Evolutionary conservation across 1,140 invertebrate species (phyloP), one percentile per base, ranked within the genome.

Genomic region (Euura saliciscinereae): DNA sequence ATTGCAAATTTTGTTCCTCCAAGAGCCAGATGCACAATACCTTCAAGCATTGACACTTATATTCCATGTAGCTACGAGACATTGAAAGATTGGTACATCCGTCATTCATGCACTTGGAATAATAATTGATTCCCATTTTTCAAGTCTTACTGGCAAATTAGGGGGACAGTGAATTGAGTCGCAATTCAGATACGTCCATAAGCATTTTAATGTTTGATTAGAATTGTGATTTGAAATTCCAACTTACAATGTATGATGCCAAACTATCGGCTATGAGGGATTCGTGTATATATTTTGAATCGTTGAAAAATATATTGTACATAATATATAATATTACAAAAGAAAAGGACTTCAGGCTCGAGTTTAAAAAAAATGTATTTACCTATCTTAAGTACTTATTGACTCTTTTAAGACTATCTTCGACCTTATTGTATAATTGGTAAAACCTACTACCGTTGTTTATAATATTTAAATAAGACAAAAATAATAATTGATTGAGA

Each of bases 11-110:
- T 28, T 28, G 28, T 28, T 28, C 28, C 28, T 69, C 77, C 79
- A 84, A 78, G 80, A 87, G 85, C 84, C 85, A 86, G 78, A 83
- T 87, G 85, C 85, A 86, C 85, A 86, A 87, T 87, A 87, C 80
- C 75, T 85, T 73, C 74, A 76, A 75, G 68, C 77, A 75, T 59
- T 59, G 6, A 11, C 51, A 59, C 5, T 8, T 59, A 59, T n/a
- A 59, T 6, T 11, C 51, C 10, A n/a, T n/a, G 13, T 59, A 59
- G 51, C 6, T 59, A 4, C 10, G 51, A 59, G 3, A 59, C 6
- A 59, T 59, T 59, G 6, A 6, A 8, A 59, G 13, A 59, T 59
- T 59, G 13, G 10, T 11, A 59, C 3, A 11, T 59, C 10, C 10
- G 13, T n/a, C 4, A 59, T 8, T 59, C 10, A 59, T n/a, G 51